Percentiles rank a stretch among this genome's conserved stretches.
phyloP scores from a whole-genome alignment of 2,113 vertebrate genomes.

The Menura novaehollandiae region DNA sequence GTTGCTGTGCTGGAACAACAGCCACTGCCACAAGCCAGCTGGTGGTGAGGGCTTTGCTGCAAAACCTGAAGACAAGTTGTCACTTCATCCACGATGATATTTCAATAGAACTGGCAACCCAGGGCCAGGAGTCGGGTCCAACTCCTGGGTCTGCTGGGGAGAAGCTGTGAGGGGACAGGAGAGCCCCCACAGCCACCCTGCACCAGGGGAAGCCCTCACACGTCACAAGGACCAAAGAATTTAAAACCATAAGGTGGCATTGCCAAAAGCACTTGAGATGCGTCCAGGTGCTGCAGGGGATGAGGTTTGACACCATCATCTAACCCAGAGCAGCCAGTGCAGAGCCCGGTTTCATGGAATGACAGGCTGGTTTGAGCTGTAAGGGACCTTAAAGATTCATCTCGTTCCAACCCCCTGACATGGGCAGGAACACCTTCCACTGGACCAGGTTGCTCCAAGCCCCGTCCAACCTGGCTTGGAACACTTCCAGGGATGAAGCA shows the following conservation, averaged over 20 bases:
- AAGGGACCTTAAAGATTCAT: background rate
- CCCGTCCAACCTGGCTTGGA: accelerated
- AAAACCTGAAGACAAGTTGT: background rate
- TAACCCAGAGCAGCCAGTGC: background rate
- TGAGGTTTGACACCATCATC: background rate
- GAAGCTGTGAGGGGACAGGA: background rate
- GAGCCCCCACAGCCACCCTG: background rate
- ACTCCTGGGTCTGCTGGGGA: background rate
- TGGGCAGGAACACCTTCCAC: background rate
- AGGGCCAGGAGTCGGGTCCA: background rate
- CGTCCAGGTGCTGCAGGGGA: background rate
- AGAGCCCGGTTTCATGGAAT: background rate
- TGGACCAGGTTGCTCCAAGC: background rate
- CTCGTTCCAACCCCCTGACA: too few relatives aligned
- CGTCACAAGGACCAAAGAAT: background rate
- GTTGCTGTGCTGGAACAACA: background rate
- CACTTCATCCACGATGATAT: accelerated
- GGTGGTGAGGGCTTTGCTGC: background rate
- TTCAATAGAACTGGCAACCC: background rate
- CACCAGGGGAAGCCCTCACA: background rate
- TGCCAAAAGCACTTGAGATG: background rate
- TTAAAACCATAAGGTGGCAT: background rate
- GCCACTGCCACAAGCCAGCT: accelerated
- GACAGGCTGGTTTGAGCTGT: background rate
- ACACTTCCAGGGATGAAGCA: background rate